These are phyloP conservation scores for Emydocephalus ijimae DNA, from an alignment of 2,113 vertebrate genomes.

Conservation along the genomic window DNA sequence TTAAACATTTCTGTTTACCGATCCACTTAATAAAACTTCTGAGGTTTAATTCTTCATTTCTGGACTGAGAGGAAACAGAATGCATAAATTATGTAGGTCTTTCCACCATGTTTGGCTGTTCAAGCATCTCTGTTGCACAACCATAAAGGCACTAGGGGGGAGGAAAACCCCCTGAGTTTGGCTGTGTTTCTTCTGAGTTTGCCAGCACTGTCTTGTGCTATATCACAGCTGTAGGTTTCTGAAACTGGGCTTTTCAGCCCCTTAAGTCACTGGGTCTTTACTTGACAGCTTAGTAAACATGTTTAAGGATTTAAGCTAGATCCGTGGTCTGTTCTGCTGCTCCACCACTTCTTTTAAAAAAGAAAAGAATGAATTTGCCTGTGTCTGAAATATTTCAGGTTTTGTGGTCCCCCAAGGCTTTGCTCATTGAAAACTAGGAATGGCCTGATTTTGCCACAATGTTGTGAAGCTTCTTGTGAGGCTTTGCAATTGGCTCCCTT, in stretches of 20 bases:
- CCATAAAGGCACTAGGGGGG: neutral
- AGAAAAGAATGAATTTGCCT: neutral
- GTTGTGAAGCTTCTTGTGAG: neutral
- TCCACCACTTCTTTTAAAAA: neutral
- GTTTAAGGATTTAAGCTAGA: neutral
- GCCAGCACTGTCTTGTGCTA: neutral
- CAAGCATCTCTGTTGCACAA: neutral
- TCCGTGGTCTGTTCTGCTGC: neutral
- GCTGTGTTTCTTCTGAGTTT: neutral
- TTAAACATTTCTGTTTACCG: conserved; percentile 66
- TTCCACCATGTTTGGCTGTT: neutral
- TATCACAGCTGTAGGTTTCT: neutral
- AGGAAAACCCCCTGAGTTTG: neutral
- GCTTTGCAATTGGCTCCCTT: neutral
- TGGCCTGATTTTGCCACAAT: neutral
- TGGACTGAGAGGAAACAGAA: conserved; percentile 27
- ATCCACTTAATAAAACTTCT: conserved; percentile 67
- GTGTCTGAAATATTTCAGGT: neutral
- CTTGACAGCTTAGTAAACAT: neutral
- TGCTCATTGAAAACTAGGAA: neutral
- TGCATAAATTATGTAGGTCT: conserved; percentile 62
- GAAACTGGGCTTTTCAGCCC: neutral
- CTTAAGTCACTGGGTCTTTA: neutral
- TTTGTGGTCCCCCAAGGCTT: neutral
- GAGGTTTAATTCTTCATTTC: conserved; percentile 61